Conservation (phyloP, 1,140 invertebrate genomes). For the Berghia stephanieae region DNA sequence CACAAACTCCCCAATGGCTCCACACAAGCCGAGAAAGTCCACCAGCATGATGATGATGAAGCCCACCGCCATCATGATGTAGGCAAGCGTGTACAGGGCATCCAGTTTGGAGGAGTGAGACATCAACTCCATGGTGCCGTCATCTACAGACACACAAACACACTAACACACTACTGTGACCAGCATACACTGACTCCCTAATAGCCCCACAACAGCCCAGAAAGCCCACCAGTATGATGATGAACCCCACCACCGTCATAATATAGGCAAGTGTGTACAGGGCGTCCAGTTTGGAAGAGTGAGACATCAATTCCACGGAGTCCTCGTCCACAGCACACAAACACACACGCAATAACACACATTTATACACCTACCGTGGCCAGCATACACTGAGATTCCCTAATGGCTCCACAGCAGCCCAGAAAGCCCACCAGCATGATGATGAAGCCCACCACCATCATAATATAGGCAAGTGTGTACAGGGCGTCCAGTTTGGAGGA, state of each 20-base stretch:
- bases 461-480: constrained; percentile 66
- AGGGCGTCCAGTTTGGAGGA: constrained; percentile 50
- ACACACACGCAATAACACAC: no score
- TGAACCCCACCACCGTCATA: constrained; percentile 78
- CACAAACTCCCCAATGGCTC: constrained; percentile 85
- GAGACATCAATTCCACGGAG: constrained; percentile 50
- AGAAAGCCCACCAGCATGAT: constrained; percentile 88
- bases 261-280: constrained; percentile 66
- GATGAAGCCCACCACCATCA: constrained; percentile 82
- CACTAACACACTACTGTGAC: constrained; percentile 75
- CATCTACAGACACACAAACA: no score
- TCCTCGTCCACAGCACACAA: constrained; percentile 73
- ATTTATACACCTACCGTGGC: constrained; percentile 76
- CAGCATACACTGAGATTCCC: constrained; percentile 87
- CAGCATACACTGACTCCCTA: constrained; percentile 85
- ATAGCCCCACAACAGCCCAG: constrained; percentile 91
- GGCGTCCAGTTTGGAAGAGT: constrained; percentile 45
- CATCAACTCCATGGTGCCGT: constrained; percentile 50
- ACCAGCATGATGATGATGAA: constrained; percentile 83
- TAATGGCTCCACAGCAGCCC: constrained; percentile 89
- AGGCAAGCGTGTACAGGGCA: constrained; percentile 52
- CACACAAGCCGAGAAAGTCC: constrained; percentile 90
- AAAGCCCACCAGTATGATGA: constrained; percentile 87
- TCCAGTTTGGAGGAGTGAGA: constrained; percentile 46
- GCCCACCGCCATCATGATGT: constrained; percentile 79